These are phyloP conservation scores for Caenorhabditis sp. DNA, from an alignment of 2,888 invertebrate species.

Conservation along the genomic window DNA sequence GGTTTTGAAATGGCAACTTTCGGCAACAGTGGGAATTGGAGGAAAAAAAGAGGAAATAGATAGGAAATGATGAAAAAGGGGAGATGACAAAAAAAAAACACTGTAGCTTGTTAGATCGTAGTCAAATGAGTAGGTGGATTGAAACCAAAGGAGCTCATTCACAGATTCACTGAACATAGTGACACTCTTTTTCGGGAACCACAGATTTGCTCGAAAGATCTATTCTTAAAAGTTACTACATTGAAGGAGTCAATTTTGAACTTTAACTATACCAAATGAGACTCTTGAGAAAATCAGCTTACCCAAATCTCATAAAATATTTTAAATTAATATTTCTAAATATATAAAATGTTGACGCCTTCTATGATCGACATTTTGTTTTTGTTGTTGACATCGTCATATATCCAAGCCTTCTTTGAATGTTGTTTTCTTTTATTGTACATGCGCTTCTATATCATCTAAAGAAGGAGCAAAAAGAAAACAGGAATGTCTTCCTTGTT, in stretches of 20 bases:
- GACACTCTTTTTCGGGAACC: too few relatives aligned
- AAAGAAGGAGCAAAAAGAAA: background rate
- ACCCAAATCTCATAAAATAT: too few relatives aligned
- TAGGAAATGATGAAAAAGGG: background rate
- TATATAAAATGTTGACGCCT: background rate
- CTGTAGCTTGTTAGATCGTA: background rate
- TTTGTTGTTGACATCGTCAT: constrained; percentile 1
- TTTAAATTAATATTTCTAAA: background rate
- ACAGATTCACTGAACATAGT: too few relatives aligned
- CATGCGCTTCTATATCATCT: background rate
- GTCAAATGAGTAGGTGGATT: too few relatives aligned
- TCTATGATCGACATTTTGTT: background rate
- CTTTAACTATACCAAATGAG: too few relatives aligned
- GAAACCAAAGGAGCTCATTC: too few relatives aligned
- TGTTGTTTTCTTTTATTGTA: background rate
- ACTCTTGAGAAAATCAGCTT: too few relatives aligned
- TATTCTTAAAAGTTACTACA: too few relatives aligned
- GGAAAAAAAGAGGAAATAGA: background rate
- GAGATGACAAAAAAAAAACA: background rate
- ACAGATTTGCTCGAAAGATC: too few relatives aligned
- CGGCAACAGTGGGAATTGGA: background rate
- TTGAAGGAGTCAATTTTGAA: too few relatives aligned
- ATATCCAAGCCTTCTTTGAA: background rate
- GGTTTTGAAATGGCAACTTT: background rate
- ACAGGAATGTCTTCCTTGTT: background rate